These are phyloP conservation scores for Acromyrmex charruanus DNA, from an alignment of 1,140 invertebrate species.

Conservation along the genomic window DNA sequence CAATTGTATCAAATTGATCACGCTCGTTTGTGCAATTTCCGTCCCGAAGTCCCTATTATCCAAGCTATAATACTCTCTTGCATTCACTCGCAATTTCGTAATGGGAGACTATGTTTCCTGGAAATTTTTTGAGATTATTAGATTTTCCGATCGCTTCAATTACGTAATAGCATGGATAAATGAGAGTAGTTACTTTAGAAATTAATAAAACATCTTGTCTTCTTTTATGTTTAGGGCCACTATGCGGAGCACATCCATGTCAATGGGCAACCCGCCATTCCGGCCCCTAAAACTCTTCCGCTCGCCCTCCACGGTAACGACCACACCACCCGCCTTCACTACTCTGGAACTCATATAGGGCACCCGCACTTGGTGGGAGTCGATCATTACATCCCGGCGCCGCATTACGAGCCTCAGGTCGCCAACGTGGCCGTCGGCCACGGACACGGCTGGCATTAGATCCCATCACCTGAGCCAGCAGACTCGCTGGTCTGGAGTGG, in stretches of 20 bases:
- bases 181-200: background rate
- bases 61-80: background rate
- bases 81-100: slow-evolving; percentile 3
- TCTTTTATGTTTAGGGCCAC: background rate
- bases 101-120: background rate
- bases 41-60: background rate
- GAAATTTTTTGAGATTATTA: background rate
- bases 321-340: slow-evolving; percentile 79
- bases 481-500: slow-evolving; percentile 76
- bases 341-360: slow-evolving; percentile 73
- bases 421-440: slow-evolving; percentile 79
- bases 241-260: slow-evolving; percentile 10
- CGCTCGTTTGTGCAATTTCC: slow-evolving; percentile 22
- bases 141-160: background rate
- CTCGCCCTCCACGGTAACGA: slow-evolving; percentile 39
- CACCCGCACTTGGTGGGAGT: slow-evolving; percentile 83
- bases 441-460: slow-evolving; percentile 74
- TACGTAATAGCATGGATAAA: background rate
- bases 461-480: slow-evolving; percentile 45
- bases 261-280: background rate
- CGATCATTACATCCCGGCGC: slow-evolving; percentile 77
- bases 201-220: background rate
- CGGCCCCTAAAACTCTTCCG: background rate
- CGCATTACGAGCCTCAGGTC: slow-evolving; percentile 74
- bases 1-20: slow-evolving; percentile 21